Evolutionary conservation across 2,113 vertebrate genomes (phyloP), one percentile per base, ranked within the genome.

Genomic region (Rynchops niger): DNA sequence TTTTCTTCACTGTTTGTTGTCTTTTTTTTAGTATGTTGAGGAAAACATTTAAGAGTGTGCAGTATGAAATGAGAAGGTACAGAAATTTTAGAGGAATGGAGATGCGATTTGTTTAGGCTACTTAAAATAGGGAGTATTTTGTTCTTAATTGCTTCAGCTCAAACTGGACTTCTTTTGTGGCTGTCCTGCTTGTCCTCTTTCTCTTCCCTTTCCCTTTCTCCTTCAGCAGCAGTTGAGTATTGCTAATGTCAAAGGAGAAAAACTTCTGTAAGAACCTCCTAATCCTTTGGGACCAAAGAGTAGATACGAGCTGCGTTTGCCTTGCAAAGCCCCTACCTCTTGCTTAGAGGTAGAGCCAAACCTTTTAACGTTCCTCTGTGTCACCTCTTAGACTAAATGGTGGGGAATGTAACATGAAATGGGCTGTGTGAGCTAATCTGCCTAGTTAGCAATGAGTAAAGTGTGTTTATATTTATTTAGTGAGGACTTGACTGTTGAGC

Each of bases 381-480:
- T 58, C 63, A 36, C 53, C 43, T 67, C 0, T 66, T 90, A 71
- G 85, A 34, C 50, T 86, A 83, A 94, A 19, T 70, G 90, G 43
- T 88, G 88, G 56, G 30, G 52, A 88, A 67, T 36, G 13, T 32
- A 50, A n/a, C 16, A 11, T 42, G 42, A 92, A 95, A 86, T 88
- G 92, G 62, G 42, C 90, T 82, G 71, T 59, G 61, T n/a, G 82
- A 86, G 59, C 74, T 86, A 5, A 88, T 92, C 55, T 86, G 76
- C 86, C 72, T 78, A 15, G 34, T 88, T 93, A 93, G 76, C 82
- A 83, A 2, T 42, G 79, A 78, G 59, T 67, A 77, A 88, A 93
- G 69, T 88, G 74, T 30, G 9, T 73, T 87, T 86, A 3, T 97
- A 21, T 96, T 94, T 94, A 59, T 73, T 93, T 78, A 96, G 76